Evolutionary conservation across 1,140 invertebrate species (phyloP).

Genomic region (Ceratina calcarata): DNA sequence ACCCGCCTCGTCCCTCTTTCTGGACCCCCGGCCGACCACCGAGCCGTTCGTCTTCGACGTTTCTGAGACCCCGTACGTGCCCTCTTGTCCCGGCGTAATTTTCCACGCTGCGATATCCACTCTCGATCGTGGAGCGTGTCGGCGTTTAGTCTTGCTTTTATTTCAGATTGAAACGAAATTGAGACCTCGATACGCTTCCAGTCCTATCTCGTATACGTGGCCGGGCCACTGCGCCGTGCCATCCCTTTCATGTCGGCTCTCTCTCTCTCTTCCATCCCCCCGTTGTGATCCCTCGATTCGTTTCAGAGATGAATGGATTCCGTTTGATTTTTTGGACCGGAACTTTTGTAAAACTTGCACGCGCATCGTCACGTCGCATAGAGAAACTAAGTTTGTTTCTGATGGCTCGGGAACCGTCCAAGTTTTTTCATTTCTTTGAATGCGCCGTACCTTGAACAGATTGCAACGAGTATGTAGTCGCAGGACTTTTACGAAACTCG

Average conservation of each 20-base stretch:
- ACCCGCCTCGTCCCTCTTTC: constrained; percentile 3
- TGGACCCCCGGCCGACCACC: background rate
- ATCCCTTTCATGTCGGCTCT: background rate
- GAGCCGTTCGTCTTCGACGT: constrained; percentile 17
- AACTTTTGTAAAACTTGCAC: constrained; percentile 13
- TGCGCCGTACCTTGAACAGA: background rate
- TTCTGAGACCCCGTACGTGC: constrained; percentile 43
- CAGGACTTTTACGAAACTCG: background rate
- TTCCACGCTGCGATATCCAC: constrained; percentile 62
- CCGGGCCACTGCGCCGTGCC: constrained; percentile 35
- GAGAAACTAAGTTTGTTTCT: background rate
- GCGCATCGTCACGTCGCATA: too few species aligned
- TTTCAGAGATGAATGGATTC: constrained; percentile 36
- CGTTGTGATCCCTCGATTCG: background rate
- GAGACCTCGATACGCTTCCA: constrained; percentile 61
- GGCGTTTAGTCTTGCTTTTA: constrained; percentile 66
- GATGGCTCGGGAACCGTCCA: background rate
- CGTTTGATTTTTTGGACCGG: constrained; percentile 13
- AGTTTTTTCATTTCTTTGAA: constrained; percentile 6
- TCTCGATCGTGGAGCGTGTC: constrained; percentile 59
- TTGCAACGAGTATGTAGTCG: background rate
- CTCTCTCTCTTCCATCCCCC: background rate
- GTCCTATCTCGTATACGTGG: constrained; percentile 45
- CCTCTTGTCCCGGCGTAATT: constrained; percentile 60
- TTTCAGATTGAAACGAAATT: constrained; percentile 67